phyloP scores from a whole-genome alignment of 2,797 vertebrate species.

The Danio aesculapii region DNA sequence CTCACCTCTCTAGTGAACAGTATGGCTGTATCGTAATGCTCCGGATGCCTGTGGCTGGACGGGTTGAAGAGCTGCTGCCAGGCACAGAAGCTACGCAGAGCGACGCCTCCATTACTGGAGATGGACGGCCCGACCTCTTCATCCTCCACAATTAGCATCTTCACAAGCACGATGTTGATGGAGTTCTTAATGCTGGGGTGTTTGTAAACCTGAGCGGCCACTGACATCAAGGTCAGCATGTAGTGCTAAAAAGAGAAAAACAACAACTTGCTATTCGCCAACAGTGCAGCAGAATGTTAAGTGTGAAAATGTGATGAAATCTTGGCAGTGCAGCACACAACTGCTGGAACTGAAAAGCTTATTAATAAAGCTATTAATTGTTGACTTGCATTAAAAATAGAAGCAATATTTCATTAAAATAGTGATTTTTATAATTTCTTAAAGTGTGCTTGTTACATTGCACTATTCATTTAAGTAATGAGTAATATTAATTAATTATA shows the following conservation, averaged over 20 bases:
- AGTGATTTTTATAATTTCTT: too few relatives aligned
- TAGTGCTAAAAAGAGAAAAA: slow-evolving; percentile 82
- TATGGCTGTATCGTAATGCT: slow-evolving; percentile 94
- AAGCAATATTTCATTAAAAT: too few relatives aligned
- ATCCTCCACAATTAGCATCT: slow-evolving; percentile 90
- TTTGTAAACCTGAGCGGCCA: slow-evolving; percentile 91
- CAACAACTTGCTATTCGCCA: neutral
- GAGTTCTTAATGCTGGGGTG: slow-evolving; percentile 95
- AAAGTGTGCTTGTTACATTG: too few relatives aligned
- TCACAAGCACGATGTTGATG: slow-evolving; percentile 90
- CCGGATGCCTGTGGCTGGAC: slow-evolving; percentile 86
- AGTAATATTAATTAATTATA: too few relatives aligned
- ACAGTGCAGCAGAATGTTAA: slow-evolving; percentile 13
- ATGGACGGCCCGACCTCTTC: slow-evolving; percentile 82
- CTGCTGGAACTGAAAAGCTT: neutral
- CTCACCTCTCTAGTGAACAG: slow-evolving; percentile 94
- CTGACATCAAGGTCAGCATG: slow-evolving; percentile 89
- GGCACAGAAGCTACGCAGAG: slow-evolving; percentile 91
- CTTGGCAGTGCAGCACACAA: slow-evolving; percentile 8
- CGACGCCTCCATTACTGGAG: slow-evolving; percentile 89
- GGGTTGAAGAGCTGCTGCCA: slow-evolving; percentile 95
- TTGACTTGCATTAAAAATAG: too few relatives aligned
- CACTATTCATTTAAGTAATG: too few relatives aligned
- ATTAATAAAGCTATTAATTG: neutral
- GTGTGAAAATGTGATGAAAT: slow-evolving; percentile 5